phyloP scores from a whole-genome alignment of 2,888 invertebrate species.

The Cryptops parisi region DNA sequence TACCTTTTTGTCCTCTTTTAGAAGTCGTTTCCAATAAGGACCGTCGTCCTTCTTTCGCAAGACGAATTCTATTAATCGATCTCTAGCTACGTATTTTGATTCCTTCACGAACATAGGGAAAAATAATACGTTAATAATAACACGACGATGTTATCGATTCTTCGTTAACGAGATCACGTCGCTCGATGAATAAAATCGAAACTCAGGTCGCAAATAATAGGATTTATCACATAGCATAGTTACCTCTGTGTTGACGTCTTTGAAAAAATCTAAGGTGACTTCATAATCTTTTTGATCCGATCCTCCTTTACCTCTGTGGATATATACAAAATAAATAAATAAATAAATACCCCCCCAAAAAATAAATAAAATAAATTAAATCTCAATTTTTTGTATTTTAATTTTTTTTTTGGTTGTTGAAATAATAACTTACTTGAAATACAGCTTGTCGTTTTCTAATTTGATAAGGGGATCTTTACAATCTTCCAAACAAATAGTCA shows the following conservation, averaged over 20 bases:
- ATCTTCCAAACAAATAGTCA: slow-evolving; percentile 82
- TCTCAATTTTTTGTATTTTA: no score
- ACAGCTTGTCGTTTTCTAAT: slow-evolving; percentile 45
- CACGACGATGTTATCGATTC: no score
- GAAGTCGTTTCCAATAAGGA: slow-evolving; percentile 75
- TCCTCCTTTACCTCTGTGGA: slow-evolving; percentile 64
- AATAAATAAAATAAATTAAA: neutral
- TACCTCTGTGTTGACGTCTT: slow-evolving; percentile 66
- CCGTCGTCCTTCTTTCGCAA: slow-evolving; percentile 48
- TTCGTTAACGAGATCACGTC: no score
- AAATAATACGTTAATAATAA: no score
- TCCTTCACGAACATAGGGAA: slow-evolving; percentile 31
- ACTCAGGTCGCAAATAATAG: neutral
- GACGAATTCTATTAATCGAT: slow-evolving; percentile 39
- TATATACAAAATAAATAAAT: no score
- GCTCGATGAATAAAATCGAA: no score
- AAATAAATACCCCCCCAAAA: slow-evolving; percentile 20
- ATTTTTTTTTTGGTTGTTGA: no score
- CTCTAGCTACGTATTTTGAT: slow-evolving; percentile 36
- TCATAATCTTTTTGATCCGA: slow-evolving; percentile 73
- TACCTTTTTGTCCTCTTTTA: slow-evolving; percentile 69
- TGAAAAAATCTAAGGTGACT: slow-evolving; percentile 69
- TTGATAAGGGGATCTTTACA: slow-evolving; percentile 70
- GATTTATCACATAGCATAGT: slow-evolving; percentile 23
- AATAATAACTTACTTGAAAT: slow-evolving; percentile 47